Conservation (phyloP, 2,888 invertebrate species). For the Sminthurides aquaticus region DNA sequence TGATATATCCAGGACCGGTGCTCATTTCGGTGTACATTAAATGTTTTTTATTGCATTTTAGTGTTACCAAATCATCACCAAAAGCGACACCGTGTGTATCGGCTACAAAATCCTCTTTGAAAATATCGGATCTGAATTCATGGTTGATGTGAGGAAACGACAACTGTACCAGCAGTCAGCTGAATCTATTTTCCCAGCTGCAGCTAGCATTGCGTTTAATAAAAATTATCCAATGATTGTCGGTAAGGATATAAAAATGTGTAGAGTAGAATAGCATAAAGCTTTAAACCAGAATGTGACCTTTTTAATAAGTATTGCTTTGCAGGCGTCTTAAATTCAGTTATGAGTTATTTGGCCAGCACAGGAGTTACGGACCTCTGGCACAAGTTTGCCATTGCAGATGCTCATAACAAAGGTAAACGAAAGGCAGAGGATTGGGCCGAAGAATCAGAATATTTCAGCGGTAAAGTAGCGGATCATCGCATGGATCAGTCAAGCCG, state of each 20-base stretch:
- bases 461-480: neutral
- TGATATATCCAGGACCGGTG: neutral
- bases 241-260: neutral
- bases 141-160: neutral
- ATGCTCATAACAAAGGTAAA: neutral
- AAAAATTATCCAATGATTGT: neutral
- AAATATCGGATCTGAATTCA: constrained; percentile 4
- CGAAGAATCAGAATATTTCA: neutral
- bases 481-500: neutral
- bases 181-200: neutral
- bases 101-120: neutral
- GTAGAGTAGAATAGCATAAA: neutral
- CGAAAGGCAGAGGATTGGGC: neutral
- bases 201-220: neutral
- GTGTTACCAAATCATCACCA: constrained; percentile 6
- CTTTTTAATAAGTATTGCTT: neutral
- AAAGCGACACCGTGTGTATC: neutral
- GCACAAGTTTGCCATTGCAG: constrained; percentile 3
- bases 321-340: neutral
- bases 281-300: neutral
- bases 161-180: neutral
- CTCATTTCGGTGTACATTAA: neutral
- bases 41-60: constrained; percentile 3
- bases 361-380: neutral
- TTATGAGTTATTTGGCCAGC: neutral